These are phyloP conservation scores for Drosophila aldrichi DNA, from an alignment of 2,888 invertebrate species.

Conservation along the genomic window DNA sequence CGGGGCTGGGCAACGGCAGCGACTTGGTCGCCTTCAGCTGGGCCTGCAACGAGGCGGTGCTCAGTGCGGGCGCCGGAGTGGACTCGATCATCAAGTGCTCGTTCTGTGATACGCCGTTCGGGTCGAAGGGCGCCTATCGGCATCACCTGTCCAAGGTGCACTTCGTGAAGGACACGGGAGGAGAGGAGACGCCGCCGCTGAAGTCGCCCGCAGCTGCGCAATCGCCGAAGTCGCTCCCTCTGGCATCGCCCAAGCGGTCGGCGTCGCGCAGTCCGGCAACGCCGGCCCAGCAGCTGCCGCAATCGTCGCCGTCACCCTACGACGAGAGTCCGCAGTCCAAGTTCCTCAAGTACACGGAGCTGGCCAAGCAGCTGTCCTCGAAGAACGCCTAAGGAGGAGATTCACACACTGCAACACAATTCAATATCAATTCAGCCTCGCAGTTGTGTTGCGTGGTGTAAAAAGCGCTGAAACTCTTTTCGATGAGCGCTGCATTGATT, in stretches of 20 bases:
- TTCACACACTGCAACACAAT: neutral
- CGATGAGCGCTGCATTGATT: constrained; percentile 26
- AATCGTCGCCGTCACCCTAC: constrained; percentile 85
- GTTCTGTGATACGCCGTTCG: constrained; percentile 97
- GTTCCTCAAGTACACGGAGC: constrained; percentile 98
- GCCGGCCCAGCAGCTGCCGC: constrained; percentile 48
- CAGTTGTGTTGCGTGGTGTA: constrained; percentile 19
- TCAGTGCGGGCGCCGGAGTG: constrained; percentile 87
- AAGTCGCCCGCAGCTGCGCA: constrained; percentile 67
- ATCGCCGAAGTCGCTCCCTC: constrained; percentile 71
- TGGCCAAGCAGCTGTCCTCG: constrained; percentile 98
- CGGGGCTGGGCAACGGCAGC: constrained; percentile 64
- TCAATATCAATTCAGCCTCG: neutral
- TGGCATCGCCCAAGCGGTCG: constrained; percentile 75
- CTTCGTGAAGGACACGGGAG: constrained; percentile 96
- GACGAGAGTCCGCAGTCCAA: constrained; percentile 98
- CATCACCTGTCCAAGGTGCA: constrained; percentile 98
- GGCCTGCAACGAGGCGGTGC: constrained; percentile 97
- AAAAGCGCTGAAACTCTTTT: constrained; percentile 8
- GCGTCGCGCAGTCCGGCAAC: constrained; percentile 76
- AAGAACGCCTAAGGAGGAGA: constrained; percentile 92
- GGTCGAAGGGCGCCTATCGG: constrained; percentile 98
- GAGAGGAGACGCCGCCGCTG: constrained; percentile 86
- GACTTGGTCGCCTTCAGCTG: constrained; percentile 94
- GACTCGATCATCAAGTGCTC: constrained; percentile 97